phyloP scores from a whole-genome alignment of 2,113 vertebrate genomes.

The Bostrychus sinensis region DNA sequence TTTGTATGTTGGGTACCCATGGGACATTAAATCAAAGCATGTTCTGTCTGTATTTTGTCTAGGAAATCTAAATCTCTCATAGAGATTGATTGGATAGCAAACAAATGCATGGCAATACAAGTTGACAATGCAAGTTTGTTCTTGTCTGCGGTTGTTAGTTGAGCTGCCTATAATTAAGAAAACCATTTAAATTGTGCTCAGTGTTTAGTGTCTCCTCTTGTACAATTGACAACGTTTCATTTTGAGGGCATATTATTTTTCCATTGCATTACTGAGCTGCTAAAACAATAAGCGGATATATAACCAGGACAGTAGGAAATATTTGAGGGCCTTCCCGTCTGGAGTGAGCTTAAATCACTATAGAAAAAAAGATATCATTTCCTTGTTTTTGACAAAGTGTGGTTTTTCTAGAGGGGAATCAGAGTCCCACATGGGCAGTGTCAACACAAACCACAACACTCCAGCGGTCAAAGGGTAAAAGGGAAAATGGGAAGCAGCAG shows the following conservation, averaged over 20 bases:
- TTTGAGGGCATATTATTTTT: conserved; percentile 37
- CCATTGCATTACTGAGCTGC: conserved; percentile 67
- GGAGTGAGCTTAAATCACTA: conserved; percentile 10
- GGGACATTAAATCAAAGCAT: neutral
- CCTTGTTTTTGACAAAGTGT: conserved; percentile 55
- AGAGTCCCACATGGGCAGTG: conserved; percentile 41
- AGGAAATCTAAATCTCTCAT: conserved; percentile 30
- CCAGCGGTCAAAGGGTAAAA: conserved; percentile 40
- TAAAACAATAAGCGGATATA: conserved; percentile 54
- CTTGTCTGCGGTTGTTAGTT: conserved; percentile 26
- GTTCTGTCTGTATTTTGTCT: conserved; percentile 26
- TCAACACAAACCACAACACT: conserved; percentile 42
- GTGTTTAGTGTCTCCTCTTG: conserved; percentile 29
- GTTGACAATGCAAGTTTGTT: conserved; percentile 36
- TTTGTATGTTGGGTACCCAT: neutral
- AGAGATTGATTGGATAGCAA: conserved; percentile 43
- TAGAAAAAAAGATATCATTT: conserved; percentile 47
- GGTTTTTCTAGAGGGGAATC: conserved; percentile 29
- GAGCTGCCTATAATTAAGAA: conserved; percentile 50
- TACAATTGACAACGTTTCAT: conserved; percentile 32
- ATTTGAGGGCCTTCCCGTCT: conserved; percentile 4
- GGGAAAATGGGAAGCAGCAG: conserved; percentile 30
- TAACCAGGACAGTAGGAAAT: conserved; percentile 43
- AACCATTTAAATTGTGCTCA: conserved; percentile 25
- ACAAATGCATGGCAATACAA: conserved; percentile 16